phyloP scores from a whole-genome alignment of 2,113 vertebrate genomes.

The Corythoichthys intestinalis region DNA sequence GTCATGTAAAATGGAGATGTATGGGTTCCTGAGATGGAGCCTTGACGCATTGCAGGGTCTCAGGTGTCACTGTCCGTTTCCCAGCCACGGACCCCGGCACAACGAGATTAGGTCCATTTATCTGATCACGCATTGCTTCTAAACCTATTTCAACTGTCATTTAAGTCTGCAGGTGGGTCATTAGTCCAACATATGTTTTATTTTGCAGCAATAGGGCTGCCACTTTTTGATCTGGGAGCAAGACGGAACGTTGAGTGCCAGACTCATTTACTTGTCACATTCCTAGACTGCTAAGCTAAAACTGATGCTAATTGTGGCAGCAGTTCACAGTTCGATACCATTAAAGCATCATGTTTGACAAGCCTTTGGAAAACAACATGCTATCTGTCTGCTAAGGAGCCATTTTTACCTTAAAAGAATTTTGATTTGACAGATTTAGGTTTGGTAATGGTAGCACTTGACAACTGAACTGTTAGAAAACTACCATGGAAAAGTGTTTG shows the following conservation, averaged over 20 bases:
- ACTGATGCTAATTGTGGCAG: constrained; percentile 38
- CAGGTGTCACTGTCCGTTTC: constrained; percentile 75
- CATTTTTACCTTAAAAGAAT: not conserved
- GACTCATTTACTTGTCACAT: constrained; percentile 37
- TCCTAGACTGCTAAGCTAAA: constrained; percentile 29
- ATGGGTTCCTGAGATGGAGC: constrained; percentile 58
- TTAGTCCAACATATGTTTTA: constrained; percentile 69
- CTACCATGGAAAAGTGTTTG: not conserved
- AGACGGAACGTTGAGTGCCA: not conserved
- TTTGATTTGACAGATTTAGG: not conserved
- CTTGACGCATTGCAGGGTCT: constrained; percentile 67
- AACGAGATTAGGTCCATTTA: constrained; percentile 77
- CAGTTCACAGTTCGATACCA: constrained; percentile 22
- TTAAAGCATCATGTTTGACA: constrained; percentile 17
- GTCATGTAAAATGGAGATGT: constrained; percentile 73
- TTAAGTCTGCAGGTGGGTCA: constrained; percentile 60
- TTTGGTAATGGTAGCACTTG: not conserved
- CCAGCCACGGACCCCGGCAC: constrained; percentile 63
- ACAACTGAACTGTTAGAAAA: not conserved
- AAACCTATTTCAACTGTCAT: constrained; percentile 72
- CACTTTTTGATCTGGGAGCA: constrained; percentile 21
- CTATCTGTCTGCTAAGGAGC: not conserved
- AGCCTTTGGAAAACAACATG: constrained; percentile 7
- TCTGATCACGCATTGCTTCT: constrained; percentile 70
- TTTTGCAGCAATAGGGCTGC: constrained; percentile 41